Percentiles rank a stretch among this genome's conserved stretches.
Evolutionary conservation across 2,113 vertebrate species (phyloP).

Genomic region (Poeciliopsis retropinna): DNA sequence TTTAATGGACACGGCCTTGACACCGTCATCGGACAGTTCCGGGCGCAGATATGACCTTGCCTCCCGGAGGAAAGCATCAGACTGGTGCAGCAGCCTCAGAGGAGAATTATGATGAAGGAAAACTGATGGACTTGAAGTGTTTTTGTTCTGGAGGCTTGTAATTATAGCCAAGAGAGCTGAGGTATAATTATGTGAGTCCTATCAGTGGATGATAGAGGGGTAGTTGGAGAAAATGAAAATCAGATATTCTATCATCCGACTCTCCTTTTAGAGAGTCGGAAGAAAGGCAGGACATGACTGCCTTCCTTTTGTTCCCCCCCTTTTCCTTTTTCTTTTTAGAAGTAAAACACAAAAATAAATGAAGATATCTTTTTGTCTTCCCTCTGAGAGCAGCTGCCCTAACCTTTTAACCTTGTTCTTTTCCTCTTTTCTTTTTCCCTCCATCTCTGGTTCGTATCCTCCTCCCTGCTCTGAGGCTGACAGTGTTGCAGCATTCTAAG

Average conservation of each 20-base stretch:
- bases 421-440: not conserved
- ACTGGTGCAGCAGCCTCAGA: conserved; percentile 19
- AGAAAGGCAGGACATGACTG: conserved; percentile 23
- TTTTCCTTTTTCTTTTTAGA: not conserved
- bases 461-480: too few species aligned
- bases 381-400: conserved; percentile 14
- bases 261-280: conserved; percentile 20
- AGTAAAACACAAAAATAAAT: conserved; percentile 28
- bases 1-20: conserved; percentile 25
- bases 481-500: conserved; percentile 38
- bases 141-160: conserved; percentile 56
- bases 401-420: conserved; percentile 36
- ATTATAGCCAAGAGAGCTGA: conserved; percentile 50
- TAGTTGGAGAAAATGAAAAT: conserved; percentile 61
- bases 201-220: conserved; percentile 39
- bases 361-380: conserved; percentile 6
- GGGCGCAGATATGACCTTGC: conserved; percentile 15
- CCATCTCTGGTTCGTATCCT: not conserved
- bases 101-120: conserved; percentile 47
- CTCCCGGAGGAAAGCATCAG: conserved; percentile 42
- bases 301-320: not conserved
- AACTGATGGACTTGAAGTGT: conserved; percentile 51
- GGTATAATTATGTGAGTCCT: conserved; percentile 52
- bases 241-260: conserved; percentile 41
- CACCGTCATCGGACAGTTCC: conserved; percentile 9